phyloP scores from a whole-genome alignment of 2,888 invertebrate species.

The Drosophila melanosoma region DNA sequence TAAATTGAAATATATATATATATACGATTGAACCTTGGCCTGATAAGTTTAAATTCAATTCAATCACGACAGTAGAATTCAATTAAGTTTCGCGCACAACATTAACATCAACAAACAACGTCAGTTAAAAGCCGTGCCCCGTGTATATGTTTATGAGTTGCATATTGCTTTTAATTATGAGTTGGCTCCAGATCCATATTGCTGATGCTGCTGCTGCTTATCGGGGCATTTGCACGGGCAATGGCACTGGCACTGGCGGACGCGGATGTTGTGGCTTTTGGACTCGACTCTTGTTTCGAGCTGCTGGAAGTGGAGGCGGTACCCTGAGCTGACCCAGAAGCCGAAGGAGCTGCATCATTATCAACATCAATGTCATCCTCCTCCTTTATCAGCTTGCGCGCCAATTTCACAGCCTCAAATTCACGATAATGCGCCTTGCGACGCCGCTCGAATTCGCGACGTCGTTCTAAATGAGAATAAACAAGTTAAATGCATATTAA shows the following conservation, averaged over 20 bases:
- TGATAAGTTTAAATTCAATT: constrained; percentile 56
- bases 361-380: constrained; percentile 91
- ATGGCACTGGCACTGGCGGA: constrained; percentile 49
- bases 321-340: constrained; percentile 47
- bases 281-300: constrained; percentile 47
- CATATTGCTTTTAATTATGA: constrained; percentile 47
- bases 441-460: constrained; percentile 94
- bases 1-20: constrained; percentile 18
- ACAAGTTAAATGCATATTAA: background rate
- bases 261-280: constrained; percentile 55
- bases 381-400: constrained; percentile 95
- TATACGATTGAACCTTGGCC: constrained; percentile 22
- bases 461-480: constrained; percentile 86
- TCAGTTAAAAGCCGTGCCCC: constrained; percentile 28
- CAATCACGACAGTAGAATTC: constrained; percentile 56
- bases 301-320: constrained; percentile 51
- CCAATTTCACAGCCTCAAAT: constrained; percentile 96
- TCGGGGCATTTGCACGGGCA: constrained; percentile 23
- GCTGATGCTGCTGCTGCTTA: constrained; percentile 42
- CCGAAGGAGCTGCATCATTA: constrained; percentile 33
- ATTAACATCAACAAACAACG: constrained; percentile 62
- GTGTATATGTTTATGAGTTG: constrained; percentile 33
- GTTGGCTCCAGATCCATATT: constrained; percentile 60
- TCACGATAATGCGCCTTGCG: constrained; percentile 99
- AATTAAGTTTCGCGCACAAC: constrained; percentile 49